Evolutionary conservation across 2,888 invertebrate genomes (phyloP).

Genomic region (Cephalotes varians): DNA sequence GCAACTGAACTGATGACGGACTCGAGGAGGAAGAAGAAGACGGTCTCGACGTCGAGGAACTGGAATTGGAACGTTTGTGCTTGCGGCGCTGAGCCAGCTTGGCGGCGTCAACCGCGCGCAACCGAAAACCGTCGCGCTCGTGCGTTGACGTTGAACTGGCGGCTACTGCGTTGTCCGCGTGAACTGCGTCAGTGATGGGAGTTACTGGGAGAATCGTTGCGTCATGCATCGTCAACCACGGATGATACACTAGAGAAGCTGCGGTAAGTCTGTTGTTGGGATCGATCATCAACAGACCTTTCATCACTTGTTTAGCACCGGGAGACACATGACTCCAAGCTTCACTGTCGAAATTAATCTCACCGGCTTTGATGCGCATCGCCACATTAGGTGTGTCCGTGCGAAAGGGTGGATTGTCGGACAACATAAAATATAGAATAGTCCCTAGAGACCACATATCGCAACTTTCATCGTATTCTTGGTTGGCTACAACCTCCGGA

Average conservation of each 20-base stretch:
- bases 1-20: constrained; percentile 75
- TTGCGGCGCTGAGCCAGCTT: constrained; percentile 90
- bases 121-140: constrained; percentile 89
- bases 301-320: constrained; percentile 92
- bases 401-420: constrained; percentile 94
- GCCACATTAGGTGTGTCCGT: constrained; percentile 91
- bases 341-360: constrained; percentile 91
- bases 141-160: not conserved
- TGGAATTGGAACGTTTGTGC: constrained; percentile 87
- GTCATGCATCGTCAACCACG: constrained; percentile 88
- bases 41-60: constrained; percentile 85
- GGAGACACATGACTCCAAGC: constrained; percentile 92
- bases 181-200: not conserved
- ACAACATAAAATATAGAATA: constrained; percentile 94
- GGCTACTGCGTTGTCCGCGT: not conserved
- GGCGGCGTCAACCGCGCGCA: constrained; percentile 91
- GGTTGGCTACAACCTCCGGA: constrained; percentile 94
- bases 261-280: constrained; percentile 91
- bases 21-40: constrained; percentile 70
- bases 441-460: constrained; percentile 99
- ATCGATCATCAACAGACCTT: constrained; percentile 92
- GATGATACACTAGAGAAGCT: constrained; percentile 89
- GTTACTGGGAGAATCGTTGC: not conserved
- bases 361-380: constrained; percentile 92
- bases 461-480: constrained; percentile 96